Conservation (phyloP, 2,113 vertebrate genomes). For the Corythaixoides concolor region DNA sequence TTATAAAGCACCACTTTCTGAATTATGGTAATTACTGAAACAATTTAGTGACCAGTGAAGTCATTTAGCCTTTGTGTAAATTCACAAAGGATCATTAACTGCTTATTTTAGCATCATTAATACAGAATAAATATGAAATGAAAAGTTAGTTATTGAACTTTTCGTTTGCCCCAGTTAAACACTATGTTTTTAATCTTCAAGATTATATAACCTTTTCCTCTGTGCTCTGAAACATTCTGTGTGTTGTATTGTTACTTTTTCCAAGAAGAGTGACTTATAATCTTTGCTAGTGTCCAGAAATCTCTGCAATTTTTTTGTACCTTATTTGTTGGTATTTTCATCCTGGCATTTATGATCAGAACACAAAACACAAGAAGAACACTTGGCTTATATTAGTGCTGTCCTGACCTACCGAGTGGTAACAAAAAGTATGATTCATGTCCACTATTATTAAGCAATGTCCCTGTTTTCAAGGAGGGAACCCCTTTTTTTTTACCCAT, state of each 20-base stretch:
- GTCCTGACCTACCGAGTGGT: neutral
- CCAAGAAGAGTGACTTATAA: neutral
- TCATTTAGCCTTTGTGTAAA: neutral
- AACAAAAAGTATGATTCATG: conserved; percentile 36
- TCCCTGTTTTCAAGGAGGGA: neutral
- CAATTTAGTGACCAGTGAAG: neutral
- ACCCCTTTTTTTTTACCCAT: neutral
- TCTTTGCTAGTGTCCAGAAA: neutral
- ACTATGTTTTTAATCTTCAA: neutral
- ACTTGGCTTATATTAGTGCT: neutral
- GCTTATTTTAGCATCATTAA: neutral
- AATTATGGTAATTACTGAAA: neutral
- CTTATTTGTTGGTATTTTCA: conserved; percentile 10
- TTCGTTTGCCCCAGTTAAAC: neutral
- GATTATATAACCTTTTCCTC: neutral
- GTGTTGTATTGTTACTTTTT: neutral
- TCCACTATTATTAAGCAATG: neutral
- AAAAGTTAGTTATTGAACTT: neutral
- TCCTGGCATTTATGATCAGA: neutral
- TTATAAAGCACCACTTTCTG: neutral
- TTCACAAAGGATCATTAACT: neutral
- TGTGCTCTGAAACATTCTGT: neutral
- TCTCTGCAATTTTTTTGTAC: neutral
- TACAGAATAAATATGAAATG: neutral
- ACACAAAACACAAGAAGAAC: neutral